Conservation (phyloP, 1,140 invertebrate species). For the Micrasema minimum region DNA sequence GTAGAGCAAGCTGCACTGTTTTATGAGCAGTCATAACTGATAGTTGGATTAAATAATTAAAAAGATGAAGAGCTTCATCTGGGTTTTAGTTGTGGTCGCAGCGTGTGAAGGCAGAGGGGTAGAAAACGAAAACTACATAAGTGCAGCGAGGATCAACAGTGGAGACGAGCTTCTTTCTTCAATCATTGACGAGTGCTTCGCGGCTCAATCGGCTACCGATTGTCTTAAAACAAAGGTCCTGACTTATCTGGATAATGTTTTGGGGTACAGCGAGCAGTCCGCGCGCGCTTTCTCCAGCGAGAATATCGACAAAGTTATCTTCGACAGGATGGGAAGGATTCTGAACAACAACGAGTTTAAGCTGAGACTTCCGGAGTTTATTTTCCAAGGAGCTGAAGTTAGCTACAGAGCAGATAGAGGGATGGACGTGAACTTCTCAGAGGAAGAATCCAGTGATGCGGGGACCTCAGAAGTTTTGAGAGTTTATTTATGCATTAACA, state of each 20-base stretch:
- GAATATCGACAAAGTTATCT: slow-evolving; percentile 79
- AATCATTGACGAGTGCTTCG: slow-evolving; percentile 78
- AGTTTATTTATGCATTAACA: slow-evolving; percentile 1
- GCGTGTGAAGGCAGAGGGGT: slow-evolving; percentile 62
- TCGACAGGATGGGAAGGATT: slow-evolving; percentile 75
- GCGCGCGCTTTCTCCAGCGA: slow-evolving; percentile 67
- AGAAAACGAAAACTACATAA: slow-evolving; percentile 67
- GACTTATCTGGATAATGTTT: slow-evolving; percentile 75
- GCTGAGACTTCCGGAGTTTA: slow-evolving; percentile 75
- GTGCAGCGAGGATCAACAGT: slow-evolving; percentile 68
- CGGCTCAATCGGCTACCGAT: slow-evolving; percentile 70
- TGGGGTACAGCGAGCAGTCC: slow-evolving; percentile 72
- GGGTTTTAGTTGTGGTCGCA: slow-evolving; percentile 60
- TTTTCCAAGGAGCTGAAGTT: slow-evolving; percentile 75
- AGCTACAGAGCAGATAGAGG: slow-evolving; percentile 76
- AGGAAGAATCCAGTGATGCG: slow-evolving; percentile 65
- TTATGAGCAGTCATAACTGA: too few species aligned
- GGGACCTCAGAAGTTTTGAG: slow-evolving; percentile 59
- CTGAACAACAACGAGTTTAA: slow-evolving; percentile 77
- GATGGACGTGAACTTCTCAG: slow-evolving; percentile 69
- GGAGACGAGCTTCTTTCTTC: slow-evolving; percentile 76
- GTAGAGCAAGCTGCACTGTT: slow-evolving; percentile 30
- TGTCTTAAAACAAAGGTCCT: slow-evolving; percentile 81
- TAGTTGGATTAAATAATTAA: not conserved
- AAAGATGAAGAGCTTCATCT: slow-evolving; percentile 58